A percentile compares a stretch with the other conserved stretches of the same genome.
Conservation (phyloP, 2,113 vertebrate species). For the cat (Felis catus) region F.catus_Fca126_mat1.0 CM031415.1:179865001-179865500, state of each 20-base stretch:
- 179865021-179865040: not conserved
- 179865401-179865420: not conserved
- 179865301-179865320: too few species aligned
- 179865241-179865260: too few species aligned
- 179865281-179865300: too few species aligned
- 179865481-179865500: not conserved
- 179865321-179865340: too few species aligned
- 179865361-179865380: too few species aligned
- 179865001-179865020: not conserved
- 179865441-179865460: conserved; percentile 25
- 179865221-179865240: too few species aligned
- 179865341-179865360: too few species aligned
- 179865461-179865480: not conserved
- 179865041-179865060: conserved; percentile 36
- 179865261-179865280: too few species aligned
- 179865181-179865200: not conserved
- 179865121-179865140: not conserved
- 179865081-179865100: not conserved
- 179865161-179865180: not conserved
- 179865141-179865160: not conserved
- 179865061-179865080: conserved; percentile 36
- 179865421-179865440: not conserved
- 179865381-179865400: not conserved
- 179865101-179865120: not conserved
- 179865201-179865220: too few species aligned